Percentiles rank a stretch among this genome's conserved stretches.
Evolutionary conservation across 2,888 invertebrate species (phyloP).

Genomic region (Lepidochitona cinerea): DNA sequence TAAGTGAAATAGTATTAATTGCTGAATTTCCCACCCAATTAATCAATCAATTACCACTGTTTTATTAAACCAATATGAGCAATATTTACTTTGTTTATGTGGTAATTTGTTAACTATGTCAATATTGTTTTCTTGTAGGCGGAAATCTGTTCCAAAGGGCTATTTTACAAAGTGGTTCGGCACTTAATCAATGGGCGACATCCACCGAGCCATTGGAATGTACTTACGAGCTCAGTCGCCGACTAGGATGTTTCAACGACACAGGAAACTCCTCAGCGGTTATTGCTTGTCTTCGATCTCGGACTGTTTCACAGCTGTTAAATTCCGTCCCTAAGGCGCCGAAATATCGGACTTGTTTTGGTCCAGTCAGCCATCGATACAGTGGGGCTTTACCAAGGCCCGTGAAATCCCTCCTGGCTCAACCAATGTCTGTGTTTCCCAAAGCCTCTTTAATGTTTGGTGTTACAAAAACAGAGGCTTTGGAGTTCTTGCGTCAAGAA

Average conservation of each 20-base stretch:
- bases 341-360: constrained; percentile 64
- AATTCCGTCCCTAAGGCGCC: constrained; percentile 53
- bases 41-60: no score
- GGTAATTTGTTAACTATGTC: no score
- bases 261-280: constrained; percentile 44
- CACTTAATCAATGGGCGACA: constrained; percentile 64
- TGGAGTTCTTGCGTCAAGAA: constrained; percentile 88
- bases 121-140: constrained; percentile 41
- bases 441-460: constrained; percentile 56
- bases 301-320: constrained; percentile 80
- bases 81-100: no score
- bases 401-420: background rate
- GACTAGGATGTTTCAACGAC: constrained; percentile 58
- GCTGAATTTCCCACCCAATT: no score
- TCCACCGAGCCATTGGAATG: constrained; percentile 59
- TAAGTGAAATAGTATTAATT: no score
- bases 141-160: constrained; percentile 78
- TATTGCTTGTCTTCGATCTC: constrained; percentile 56
- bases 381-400: background rate
- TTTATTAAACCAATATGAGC: no score
- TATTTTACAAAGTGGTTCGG: constrained; percentile 92
- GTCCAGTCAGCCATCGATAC: background rate
- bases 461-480: constrained; percentile 76
- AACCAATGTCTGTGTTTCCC: background rate
- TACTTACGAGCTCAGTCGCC: constrained; percentile 56